These are phyloP conservation scores for Linyphia triangularis DNA, from an alignment of 2,888 invertebrate genomes.

Conservation along the genomic window DNA sequence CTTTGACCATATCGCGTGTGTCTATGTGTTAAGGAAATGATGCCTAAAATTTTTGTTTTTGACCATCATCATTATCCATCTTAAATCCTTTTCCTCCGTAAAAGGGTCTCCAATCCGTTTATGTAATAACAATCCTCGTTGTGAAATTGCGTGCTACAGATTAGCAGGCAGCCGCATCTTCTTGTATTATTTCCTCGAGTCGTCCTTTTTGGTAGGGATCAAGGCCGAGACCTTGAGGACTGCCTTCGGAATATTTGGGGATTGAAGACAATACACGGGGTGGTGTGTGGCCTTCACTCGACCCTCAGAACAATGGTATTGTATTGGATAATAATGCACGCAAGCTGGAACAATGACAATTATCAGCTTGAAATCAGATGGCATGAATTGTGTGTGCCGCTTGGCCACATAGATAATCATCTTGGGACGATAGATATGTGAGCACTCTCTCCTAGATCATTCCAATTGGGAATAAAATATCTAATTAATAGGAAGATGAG, in stretches of 20 bases:
- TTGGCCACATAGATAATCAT: constrained; percentile 60
- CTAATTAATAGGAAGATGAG: constrained; percentile 42
- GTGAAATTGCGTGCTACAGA: constrained; percentile 36
- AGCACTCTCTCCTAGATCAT: constrained; percentile 29
- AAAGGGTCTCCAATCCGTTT: background rate
- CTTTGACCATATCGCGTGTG: background rate
- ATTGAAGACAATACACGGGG: constrained; percentile 60
- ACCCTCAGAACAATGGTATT: constrained; percentile 62
- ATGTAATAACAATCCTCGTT: constrained; percentile 1
- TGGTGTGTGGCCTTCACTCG: constrained; percentile 61
- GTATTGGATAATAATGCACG: constrained; percentile 73
- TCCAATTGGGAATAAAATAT: constrained; percentile 1
- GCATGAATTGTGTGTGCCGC: constrained; percentile 63
- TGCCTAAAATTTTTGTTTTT: background rate
- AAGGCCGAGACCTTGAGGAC: constrained; percentile 69
- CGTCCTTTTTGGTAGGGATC: constrained; percentile 54
- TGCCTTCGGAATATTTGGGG: constrained; percentile 26
- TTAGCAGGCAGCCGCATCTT: constrained; percentile 3
- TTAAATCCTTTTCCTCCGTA: constrained; percentile 1
- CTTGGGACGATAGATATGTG: constrained; percentile 28
- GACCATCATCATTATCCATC: background rate
- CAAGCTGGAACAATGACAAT: constrained; percentile 71
- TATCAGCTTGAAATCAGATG: constrained; percentile 71
- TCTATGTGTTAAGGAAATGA: background rate
- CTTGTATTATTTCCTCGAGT: constrained; percentile 40